Evolutionary conservation across 2,797 vertebrate species (phyloP).

Genomic region (Florisuga fusca): DNA sequence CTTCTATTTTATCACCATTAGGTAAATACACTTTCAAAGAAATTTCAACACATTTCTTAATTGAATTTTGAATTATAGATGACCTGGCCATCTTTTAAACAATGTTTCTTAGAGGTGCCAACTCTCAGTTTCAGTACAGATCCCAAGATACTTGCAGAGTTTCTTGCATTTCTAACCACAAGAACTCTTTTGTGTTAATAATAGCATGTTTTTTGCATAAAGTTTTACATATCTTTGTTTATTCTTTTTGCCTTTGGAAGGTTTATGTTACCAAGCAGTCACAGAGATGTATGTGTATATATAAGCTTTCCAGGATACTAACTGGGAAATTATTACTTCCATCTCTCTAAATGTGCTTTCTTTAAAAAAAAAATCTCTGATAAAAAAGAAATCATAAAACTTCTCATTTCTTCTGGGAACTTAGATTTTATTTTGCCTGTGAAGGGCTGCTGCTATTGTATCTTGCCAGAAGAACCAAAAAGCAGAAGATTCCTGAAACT

Average conservation of each 20-base stretch:
- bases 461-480: constrained; percentile 8
- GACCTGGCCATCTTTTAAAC: neutral
- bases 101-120: neutral
- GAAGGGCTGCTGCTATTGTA: neutral
- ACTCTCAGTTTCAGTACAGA: neutral
- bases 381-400: neutral
- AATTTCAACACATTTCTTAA: neutral
- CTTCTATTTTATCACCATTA: neutral
- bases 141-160: neutral
- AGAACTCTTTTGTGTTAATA: constrained; percentile 24
- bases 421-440: neutral
- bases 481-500: neutral
- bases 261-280: neutral
- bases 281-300: neutral
- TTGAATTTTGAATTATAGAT: neutral
- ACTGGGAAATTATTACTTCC: neutral
- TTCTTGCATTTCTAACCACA: constrained; percentile 3
- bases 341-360: neutral
- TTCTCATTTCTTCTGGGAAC: neutral
- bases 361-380: neutral
- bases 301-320: neutral
- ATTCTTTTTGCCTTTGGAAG: constrained; percentile 29
- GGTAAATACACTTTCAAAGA: neutral
- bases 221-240: constrained; percentile 51
- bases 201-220: constrained; percentile 31